A percentile compares a stretch with the other conserved stretches of the same genome.
phyloP scores from a whole-genome alignment of 2,888 invertebrate species.

The Axea sp. region DNA sequence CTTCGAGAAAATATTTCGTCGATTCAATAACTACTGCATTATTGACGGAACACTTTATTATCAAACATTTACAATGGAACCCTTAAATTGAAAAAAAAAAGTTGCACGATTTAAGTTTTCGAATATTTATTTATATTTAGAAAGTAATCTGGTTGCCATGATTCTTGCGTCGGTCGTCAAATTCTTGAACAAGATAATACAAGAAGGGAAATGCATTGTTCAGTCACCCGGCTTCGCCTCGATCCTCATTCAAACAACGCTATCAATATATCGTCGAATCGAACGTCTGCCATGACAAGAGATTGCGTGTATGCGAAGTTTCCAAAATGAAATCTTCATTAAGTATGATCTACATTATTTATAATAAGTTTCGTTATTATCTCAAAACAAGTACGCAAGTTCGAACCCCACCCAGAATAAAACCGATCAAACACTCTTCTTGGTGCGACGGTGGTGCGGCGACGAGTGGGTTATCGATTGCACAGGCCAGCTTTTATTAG shows the following conservation, averaged over 20 bases:
- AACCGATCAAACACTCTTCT: conserved; percentile 45
- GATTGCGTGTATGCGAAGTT: conserved; percentile 13
- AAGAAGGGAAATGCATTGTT: neutral
- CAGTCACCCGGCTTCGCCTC: neutral
- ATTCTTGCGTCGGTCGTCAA: too few species aligned
- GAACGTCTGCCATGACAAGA: conserved; percentile 2
- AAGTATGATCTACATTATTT: conserved; percentile 37
- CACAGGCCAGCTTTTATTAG: conserved; percentile 50
- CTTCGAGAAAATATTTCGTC: too few species aligned
- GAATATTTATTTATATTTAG: too few species aligned
- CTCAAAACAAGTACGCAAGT: conserved; percentile 38
- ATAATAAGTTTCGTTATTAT: conserved; percentile 47
- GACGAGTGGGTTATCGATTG: conserved; percentile 54
- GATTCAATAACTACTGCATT: too few species aligned
- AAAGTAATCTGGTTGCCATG: too few species aligned
- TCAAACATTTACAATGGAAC: too few species aligned
- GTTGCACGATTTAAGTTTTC: too few species aligned
- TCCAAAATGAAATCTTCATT: conserved; percentile 21
- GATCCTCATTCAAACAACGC: neutral
- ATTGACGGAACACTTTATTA: too few species aligned
- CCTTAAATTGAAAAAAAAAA: too few species aligned
- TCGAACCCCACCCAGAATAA: conserved; percentile 36
- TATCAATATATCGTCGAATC: conserved; percentile 10
- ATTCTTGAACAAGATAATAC: too few species aligned
- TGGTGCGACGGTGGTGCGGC: conserved; percentile 17